Base-by-base conservation (phyloP, 2,797 vertebrate species). In the Enteromius treurensis region DNA sequence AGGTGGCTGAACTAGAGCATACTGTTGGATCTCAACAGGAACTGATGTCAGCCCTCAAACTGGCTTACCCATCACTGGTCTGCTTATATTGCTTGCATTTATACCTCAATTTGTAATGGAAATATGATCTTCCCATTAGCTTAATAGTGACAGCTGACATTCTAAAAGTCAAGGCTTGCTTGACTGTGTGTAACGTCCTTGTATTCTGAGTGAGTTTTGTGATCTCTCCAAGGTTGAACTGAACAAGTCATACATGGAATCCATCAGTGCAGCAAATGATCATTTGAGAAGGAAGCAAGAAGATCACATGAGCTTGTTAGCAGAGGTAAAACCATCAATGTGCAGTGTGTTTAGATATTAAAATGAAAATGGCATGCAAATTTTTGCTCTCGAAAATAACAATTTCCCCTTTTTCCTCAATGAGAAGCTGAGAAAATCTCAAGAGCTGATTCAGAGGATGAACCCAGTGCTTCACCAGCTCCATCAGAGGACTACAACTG, bases 51-150 rank as follows among this genome's bases (percentile, higher is more conserved):
- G 91, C 95, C 40, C 92, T 98, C 10, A 89, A 86, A 5, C 89
- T 90, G 5, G 87, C 94, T 10, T 92, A 93, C 82, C 81, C 90
- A 69, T 89, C 94, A 49, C 94, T 96, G 97, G 97, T 97, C 42
- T 51, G 82, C 17, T 60, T 1, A 21, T 75, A 51, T 65, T 65
- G 14, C 47, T 34, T 67, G 58, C 37, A 55, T 45, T 19, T 15
- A 0, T 65, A 23, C 21, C 7, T 74, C 26, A 34, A 13, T 80
- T 29, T 68, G 40, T 60, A 42, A 15, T 80, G 15, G 5, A 15
- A 80, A 58, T 21, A 29, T 42, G 17, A 51, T 26, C 3, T 55
- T 29, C 5, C 23, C n/a, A 2, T 10, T 42, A 60, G 3, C 37
- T 32, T 60, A 45, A 69, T 69, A 21, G 3, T 64, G 1, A 69